Evolutionary conservation across 2,113 vertebrate genomes (phyloP), one percentile per base, ranked within the genome.

Genomic region (Salvelinus alpinus): DNA sequence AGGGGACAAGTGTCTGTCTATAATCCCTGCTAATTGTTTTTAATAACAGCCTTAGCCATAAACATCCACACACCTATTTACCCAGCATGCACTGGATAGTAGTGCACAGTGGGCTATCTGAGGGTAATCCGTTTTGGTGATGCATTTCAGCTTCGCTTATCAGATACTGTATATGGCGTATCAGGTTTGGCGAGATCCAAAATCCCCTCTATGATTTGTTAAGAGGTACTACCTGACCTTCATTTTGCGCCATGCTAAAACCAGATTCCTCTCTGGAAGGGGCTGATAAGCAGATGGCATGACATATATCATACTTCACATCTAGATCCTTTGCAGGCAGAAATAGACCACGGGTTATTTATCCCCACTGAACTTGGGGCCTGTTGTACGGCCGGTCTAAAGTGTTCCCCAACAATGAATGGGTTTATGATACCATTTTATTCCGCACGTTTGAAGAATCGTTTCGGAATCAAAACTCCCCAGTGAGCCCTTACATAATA

Each of bases 301-400:
- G 82, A 74, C 88, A 87, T 93, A 80, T 86, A 89, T 93, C 90
- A 91, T 83, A 85, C 84, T 87, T 90, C 87, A 93, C 90, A 88
- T 80, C 81, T 48, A 78, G 78, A 88, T 89, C 79, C 71, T 60
- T 64, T 81, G 68, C 83, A 80, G 38, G 86, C 83, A 84, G 83
- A 85, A 87, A 90, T 86, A 78, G 79, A 83, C 51, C 9, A 67
- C 78, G 38, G 60, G 68, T 67, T 34, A 60, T 90, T 84, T 78
- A 76, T 84, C 80, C 73, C 38, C 57, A 64, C 66, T 69, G 64
- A 82, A 73, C 75, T 69, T 62, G 75, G 77, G 77, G 78, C 78
- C 74, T 70, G 74, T 70, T 70, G 73, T 76, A 59, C 71, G 31
- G 38, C 78, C 82, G 62, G 81, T 85, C 65, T 67, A 79, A 80